Conservation (phyloP, 35 echinoderm and acorn worm species). For the Stichopus chloronotus region DNA sequence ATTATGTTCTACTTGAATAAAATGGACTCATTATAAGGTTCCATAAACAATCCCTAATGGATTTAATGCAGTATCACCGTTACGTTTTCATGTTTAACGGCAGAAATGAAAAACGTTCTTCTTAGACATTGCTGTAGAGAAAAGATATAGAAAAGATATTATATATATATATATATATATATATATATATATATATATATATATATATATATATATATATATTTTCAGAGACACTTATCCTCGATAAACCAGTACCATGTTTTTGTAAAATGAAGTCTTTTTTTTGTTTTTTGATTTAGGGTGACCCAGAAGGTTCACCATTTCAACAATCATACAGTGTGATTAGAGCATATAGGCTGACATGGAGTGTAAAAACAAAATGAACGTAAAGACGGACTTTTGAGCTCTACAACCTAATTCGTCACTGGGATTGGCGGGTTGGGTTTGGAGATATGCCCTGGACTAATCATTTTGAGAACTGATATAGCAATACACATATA, state of each 20-base stretch:
- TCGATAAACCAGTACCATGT: neutral
- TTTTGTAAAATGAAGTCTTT: neutral
- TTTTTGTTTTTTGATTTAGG: neutral
- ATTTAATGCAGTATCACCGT: neutral
- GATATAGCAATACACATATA: too few relatives aligned
- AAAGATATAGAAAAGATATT: neutral
- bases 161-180: constrained; percentile 16
- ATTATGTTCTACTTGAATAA: neutral
- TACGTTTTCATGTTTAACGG: neutral
- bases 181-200: constrained; percentile 16
- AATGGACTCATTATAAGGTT: neutral
- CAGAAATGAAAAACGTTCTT: neutral
- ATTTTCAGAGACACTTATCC: neutral
- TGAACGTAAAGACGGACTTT: neutral
- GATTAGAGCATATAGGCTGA: too few relatives aligned
- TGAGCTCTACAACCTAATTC: too few relatives aligned
- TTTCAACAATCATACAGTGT: too few relatives aligned
- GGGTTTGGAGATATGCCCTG: too few relatives aligned
- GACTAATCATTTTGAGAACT: too few relatives aligned
- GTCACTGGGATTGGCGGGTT: too few relatives aligned
- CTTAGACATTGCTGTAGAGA: neutral
- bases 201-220: constrained; percentile 16
- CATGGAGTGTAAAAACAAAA: neutral
- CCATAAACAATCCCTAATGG: neutral
- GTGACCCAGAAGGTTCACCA: too few relatives aligned